Conservation (phyloP, 2,888 invertebrate genomes). For the Argyresthia goedartella region DNA sequence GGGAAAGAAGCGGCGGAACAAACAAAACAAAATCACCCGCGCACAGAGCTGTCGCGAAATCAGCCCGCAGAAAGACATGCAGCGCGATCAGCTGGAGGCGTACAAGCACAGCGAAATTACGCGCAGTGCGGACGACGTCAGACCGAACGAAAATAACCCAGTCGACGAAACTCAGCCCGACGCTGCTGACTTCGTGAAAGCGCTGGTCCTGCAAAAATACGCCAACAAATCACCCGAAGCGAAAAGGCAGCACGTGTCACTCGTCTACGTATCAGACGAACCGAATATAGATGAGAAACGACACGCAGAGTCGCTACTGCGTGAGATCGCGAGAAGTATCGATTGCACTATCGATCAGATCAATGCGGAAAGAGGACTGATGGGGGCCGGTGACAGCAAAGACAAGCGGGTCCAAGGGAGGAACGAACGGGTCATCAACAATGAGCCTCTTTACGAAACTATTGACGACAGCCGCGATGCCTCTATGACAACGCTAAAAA, state of each 20-base stretch:
- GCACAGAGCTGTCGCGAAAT: constrained; percentile 37
- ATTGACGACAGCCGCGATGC: constrained; percentile 20
- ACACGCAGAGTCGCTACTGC: constrained; percentile 52
- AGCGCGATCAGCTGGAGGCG: constrained; percentile 22
- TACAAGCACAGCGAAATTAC: constrained; percentile 7
- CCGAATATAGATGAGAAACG: constrained; percentile 47
- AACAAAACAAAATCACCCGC: constrained; percentile 23
- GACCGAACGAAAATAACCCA: constrained; percentile 44
- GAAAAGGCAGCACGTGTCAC: constrained; percentile 52
- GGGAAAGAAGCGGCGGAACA: constrained; percentile 42
- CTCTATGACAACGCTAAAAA: constrained; percentile 35
- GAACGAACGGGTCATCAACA: background rate
- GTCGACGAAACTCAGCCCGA: constrained; percentile 27
- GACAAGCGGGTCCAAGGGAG: constrained; percentile 5
- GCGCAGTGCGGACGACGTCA: constrained; percentile 17
- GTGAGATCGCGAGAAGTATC: constrained; percentile 56
- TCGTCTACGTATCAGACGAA: constrained; percentile 49
- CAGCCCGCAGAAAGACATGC: constrained; percentile 38
- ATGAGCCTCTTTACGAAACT: constrained; percentile 37
- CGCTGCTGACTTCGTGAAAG: constrained; percentile 54
- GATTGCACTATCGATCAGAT: constrained; percentile 53
- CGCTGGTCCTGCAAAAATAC: constrained; percentile 59
- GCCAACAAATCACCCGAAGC: constrained; percentile 33
- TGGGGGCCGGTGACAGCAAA: constrained; percentile 47
- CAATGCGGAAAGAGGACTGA: constrained; percentile 36